phyloP scores from a whole-genome alignment of 2,888 invertebrate genomes.

The Lysandra coridon region DNA sequence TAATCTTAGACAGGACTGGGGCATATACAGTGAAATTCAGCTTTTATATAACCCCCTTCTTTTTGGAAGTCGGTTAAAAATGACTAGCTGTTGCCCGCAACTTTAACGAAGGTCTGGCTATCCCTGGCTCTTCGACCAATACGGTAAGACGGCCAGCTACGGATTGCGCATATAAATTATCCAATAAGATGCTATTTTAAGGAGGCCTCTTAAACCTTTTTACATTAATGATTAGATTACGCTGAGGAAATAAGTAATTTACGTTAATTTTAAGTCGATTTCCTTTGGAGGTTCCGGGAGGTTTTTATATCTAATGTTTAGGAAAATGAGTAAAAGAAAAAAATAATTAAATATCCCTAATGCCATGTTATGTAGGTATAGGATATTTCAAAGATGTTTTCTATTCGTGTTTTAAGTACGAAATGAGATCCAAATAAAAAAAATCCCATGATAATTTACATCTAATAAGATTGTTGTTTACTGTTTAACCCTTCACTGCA shows the following conservation, averaged over 20 bases:
- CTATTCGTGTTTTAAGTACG: not conserved
- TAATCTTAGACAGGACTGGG: no score
- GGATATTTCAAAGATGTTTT: not conserved
- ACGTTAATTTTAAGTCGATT: slow-evolving; percentile 27
- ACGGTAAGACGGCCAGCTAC: slow-evolving; percentile 69
- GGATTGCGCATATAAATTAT: slow-evolving; percentile 48
- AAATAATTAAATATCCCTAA: not conserved
- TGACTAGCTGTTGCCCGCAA: no score
- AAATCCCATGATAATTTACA: not conserved
- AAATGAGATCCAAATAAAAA: not conserved
- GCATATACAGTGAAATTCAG: no score
- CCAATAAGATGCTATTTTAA: slow-evolving; percentile 36
- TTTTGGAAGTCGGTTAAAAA: no score
- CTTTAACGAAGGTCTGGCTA: no score
- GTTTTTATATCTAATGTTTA: slow-evolving; percentile 17
- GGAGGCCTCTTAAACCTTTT: slow-evolving; percentile 34
- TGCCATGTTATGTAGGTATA: not conserved
- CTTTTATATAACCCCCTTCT: no score
- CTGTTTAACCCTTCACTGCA: no score
- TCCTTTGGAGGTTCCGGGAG: slow-evolving; percentile 18
- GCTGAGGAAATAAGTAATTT: slow-evolving; percentile 48
- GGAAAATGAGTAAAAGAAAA: not conserved
- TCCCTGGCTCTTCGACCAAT: slow-evolving; percentile 41
- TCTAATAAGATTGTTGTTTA: no score
- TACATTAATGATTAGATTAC: slow-evolving; percentile 50